Evolutionary conservation across 2,888 invertebrate genomes (phyloP), one percentile per base, ranked within the genome.

Genomic region (Andrena marginata): DNA sequence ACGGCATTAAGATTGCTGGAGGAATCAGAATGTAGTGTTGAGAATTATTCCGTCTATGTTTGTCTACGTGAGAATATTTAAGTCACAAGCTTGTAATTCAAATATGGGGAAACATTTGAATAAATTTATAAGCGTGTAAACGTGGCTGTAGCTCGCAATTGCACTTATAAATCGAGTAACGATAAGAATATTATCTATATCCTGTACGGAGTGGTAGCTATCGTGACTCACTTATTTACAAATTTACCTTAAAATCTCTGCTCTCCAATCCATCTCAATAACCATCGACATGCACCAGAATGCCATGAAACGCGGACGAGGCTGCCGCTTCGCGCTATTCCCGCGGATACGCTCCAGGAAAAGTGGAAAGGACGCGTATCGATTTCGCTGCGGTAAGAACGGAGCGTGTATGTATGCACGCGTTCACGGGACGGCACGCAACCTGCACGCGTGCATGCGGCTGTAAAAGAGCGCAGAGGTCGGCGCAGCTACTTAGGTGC

Each of bases 371-470:
- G 72, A 81, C 59, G 73, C 63, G 70, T 89, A 88, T 88, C 75
- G 88, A 88, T 88, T 87, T 75, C 75, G 73, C 56, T 88, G 84
- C 84, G 75, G 87, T 78, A 85, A 75, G 68, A 56, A 76, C 48
- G 20, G 59, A 23, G 51, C 20, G 33, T 67, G 59, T 51, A 59
- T 67, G 59, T 51, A 59, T 60, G n/a, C 10, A 48, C 33, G 26
- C 23, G 54, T 67, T 54, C 56, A 54, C n/a, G 49, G 33, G 49
- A n/a, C 31, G 13, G 33, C 51, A 51, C 42, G 42, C n/a, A 60
- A 78, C 49, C 62, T 63, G 62, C 56, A 80, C 76, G 79, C 82
- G 29, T 59, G 26, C 65, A 20, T 62, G 75, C 56, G 56, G 56
- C 35, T 42, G 54, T 35, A 51, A 60, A 74, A 67, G 23, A 54